Evolutionary conservation across 2,113 vertebrate species (phyloP).

Genomic region (Pao palembangensis): DNA sequence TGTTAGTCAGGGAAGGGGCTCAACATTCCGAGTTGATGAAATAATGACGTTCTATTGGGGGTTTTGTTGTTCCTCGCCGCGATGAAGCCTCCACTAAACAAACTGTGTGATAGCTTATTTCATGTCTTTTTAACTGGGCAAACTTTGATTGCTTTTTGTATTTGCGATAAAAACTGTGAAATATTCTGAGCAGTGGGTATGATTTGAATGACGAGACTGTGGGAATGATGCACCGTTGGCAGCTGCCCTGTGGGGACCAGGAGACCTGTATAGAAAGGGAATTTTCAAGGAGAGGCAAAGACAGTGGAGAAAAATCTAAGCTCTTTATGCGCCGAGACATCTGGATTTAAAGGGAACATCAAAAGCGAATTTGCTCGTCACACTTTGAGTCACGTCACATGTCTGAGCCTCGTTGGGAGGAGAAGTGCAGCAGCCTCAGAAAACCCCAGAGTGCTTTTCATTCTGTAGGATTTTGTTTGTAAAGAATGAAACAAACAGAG

Average conservation of each 20-base stretch:
- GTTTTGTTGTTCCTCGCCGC: background rate
- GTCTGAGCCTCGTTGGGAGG: background rate
- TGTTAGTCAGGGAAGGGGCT: conserved; percentile 13
- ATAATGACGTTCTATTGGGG: conserved; percentile 11
- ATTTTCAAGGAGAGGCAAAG: conserved; percentile 26
- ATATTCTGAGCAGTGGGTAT: background rate
- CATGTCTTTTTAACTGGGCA: background rate
- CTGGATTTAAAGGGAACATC: conserved; percentile 37
- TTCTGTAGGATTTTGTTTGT: too few relatives aligned
- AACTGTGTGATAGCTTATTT: background rate
- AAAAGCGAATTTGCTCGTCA: conserved; percentile 33
- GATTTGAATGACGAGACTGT: conserved; percentile 1
- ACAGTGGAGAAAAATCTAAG: conserved; percentile 14
- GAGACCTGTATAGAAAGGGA: conserved; percentile 24
- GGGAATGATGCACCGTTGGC: conserved; percentile 9
- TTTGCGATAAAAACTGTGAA: background rate
- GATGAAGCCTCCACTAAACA: background rate
- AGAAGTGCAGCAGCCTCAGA: too few relatives aligned
- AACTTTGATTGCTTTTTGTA: too few relatives aligned
- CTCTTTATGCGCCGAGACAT: conserved; percentile 3
- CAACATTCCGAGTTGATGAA: conserved; percentile 34
- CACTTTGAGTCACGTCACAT: conserved; percentile 14
- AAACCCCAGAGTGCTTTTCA: too few relatives aligned
- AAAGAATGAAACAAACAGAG: too few relatives aligned
- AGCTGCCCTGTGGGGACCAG: conserved; percentile 24